Evolutionary conservation across 2,888 invertebrate species (phyloP).

Genomic region (Eueremaeus valkanovi): DNA sequence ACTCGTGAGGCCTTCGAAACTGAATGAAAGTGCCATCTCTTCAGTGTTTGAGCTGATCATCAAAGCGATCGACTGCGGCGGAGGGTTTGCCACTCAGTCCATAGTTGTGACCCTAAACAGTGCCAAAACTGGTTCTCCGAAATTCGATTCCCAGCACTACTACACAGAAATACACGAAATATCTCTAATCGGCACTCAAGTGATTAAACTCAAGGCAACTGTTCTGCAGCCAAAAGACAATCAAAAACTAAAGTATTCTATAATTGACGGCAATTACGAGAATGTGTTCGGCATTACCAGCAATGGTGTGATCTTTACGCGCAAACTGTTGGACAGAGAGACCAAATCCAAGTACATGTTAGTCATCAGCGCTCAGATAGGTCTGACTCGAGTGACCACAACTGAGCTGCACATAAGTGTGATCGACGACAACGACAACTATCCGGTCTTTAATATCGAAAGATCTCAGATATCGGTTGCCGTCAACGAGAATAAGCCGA

Average conservation of each 20-base stretch:
- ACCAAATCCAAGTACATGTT: slow-evolving; percentile 77
- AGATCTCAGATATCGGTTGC: slow-evolving; percentile 55
- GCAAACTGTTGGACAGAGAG: slow-evolving; percentile 75
- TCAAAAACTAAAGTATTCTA: slow-evolving; percentile 8
- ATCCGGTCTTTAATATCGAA: slow-evolving; percentile 71
- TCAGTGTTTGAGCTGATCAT: slow-evolving; percentile 61
- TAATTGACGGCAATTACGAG: slow-evolving; percentile 40
- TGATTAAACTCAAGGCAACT: slow-evolving; percentile 57
- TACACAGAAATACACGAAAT: slow-evolving; percentile 82
- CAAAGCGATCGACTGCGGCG: slow-evolving; percentile 74
- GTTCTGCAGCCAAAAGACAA: background rate
- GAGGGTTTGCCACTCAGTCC: slow-evolving; percentile 31
- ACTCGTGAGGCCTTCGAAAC: slow-evolving; percentile 66
- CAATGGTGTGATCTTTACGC: slow-evolving; percentile 40
- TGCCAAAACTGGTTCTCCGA: slow-evolving; percentile 61
- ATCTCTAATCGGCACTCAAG: slow-evolving; percentile 79
- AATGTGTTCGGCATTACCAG: slow-evolving; percentile 57
- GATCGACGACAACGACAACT: slow-evolving; percentile 88
- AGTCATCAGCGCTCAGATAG: slow-evolving; percentile 70
- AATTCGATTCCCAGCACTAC: slow-evolving; percentile 79
- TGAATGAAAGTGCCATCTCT: slow-evolving; percentile 51
- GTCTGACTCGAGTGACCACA: slow-evolving; percentile 81
- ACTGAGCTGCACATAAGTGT: slow-evolving; percentile 72
- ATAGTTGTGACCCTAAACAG: slow-evolving; percentile 32
- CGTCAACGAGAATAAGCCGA: slow-evolving; percentile 80